A percentile compares a stretch with the other conserved stretches of the same genome.
These are phyloP conservation scores for Notamacropus eugenii DNA, from an alignment of 2,797 vertebrate genomes.

Conservation along the genomic window DNA sequence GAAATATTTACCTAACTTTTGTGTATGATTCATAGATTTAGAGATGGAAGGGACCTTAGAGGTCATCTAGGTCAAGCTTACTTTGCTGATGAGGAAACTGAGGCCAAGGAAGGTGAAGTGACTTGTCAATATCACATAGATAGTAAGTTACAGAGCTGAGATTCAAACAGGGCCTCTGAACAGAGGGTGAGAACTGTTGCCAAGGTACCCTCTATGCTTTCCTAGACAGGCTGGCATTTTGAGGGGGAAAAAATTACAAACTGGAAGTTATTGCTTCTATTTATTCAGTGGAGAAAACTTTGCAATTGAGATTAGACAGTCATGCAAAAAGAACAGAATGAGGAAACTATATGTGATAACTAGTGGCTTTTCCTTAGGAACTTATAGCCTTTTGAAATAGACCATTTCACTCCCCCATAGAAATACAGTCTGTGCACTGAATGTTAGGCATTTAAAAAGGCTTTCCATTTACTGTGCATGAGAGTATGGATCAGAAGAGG, in stretches of 20 bases:
- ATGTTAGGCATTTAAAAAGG: conserved; percentile 42
- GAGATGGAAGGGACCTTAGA: conserved; percentile 36
- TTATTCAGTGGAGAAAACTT: conserved; percentile 34
- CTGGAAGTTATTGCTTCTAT: conserved; percentile 33
- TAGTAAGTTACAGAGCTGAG: neutral
- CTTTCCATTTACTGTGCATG: neutral
- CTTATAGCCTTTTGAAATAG: neutral
- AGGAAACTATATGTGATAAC: conserved; percentile 20
- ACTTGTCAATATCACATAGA: neutral
- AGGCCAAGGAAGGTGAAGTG: neutral
- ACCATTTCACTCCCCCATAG: neutral
- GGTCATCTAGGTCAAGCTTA: conserved; percentile 1
- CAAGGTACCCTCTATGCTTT: neutral
- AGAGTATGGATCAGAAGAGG: neutral
- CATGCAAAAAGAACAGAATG: neutral
- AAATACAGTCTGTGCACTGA: neutral
- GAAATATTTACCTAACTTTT: conserved; percentile 89
- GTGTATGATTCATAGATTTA: conserved; percentile 46
- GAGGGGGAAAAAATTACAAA: conserved; percentile 1
- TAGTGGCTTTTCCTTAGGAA: conserved; percentile 54
- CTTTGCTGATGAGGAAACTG: neutral
- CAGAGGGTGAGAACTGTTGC: neutral
- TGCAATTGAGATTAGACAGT: neutral
- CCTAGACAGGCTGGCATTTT: neutral
- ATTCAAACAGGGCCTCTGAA: neutral